Evolutionary conservation across 1,140 invertebrate species (phyloP), one percentile per base, ranked within the genome.

Genomic region (Apocrypta bakeri): DNA sequence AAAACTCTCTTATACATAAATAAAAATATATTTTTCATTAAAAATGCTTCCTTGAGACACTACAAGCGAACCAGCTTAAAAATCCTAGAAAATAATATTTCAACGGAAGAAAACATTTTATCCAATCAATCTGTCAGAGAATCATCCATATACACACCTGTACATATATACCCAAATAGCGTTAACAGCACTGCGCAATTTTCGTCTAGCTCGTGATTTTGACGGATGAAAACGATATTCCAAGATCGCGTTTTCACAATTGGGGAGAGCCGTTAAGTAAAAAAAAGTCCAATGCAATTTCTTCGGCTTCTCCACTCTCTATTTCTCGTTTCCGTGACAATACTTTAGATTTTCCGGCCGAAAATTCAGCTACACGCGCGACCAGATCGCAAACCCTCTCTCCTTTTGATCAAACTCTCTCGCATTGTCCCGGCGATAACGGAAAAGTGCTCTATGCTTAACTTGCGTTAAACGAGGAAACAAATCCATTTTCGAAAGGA

Each of bases 281-380:
- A 72, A 56, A 66, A 42, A 80, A 66, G 25, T 27, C 27, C 24
- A 64, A 80, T 63, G 56, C 69, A 72, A 72, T 25, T 63, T 64
- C 56, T 63, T 63, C 12, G 8, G 24, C 24, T 73, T 73, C 56
- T 73, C 48, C 33, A 63, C 48, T 73, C 42, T 64, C 69, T 73
- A 73, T 64, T 73, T 73, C 31, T 73, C 56, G 24, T 80, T 73
- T 64, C 21, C 56, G 37, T 74, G 72, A 74, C 56, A 74, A 73
- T 74, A 56, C 56, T 74, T 73, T 81, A 73, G 33, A 72, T 63
- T 72, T 79, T 63, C 40, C 31, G 37, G 31, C 37, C 29, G 21
- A 72, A 79, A 79, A 79, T 40, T 72, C 78, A 37, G 37, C 27
- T 79, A 11, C 31, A 72, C 42, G 21, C 29, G 56, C 42, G 2